Conservation (phyloP, 1,140 invertebrate species). For the Drosophila azteca region DNA sequence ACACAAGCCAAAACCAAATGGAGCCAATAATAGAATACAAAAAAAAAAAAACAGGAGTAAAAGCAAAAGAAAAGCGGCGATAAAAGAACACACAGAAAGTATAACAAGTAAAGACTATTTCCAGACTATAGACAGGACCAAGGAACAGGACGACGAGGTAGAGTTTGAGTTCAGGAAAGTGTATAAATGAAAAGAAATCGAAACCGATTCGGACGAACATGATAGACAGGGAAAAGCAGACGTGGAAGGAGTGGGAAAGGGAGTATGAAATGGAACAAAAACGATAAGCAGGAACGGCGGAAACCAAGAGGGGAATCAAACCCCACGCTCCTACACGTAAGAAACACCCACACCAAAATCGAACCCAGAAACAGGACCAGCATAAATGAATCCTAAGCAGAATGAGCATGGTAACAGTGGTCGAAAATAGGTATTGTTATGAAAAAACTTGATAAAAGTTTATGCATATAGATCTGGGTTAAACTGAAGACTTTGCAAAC, state of each 20-base stretch:
- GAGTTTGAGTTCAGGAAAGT: slow-evolving; percentile 60
- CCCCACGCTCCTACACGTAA: background rate
- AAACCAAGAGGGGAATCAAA: slow-evolving; percentile 8
- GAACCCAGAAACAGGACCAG: slow-evolving; percentile 38
- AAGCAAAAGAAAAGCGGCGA: slow-evolving; percentile 30
- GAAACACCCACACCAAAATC: slow-evolving; percentile 26
- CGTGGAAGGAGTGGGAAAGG: background rate
- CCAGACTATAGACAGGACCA: slow-evolving; percentile 1
- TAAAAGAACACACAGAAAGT: background rate
- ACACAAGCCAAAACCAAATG: slow-evolving; percentile 69
- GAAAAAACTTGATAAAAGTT: too few relatives aligned
- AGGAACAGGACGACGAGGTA: background rate
- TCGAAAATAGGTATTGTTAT: background rate
- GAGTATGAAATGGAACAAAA: slow-evolving; percentile 12
- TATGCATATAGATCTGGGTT: too few relatives aligned
- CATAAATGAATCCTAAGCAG: slow-evolving; percentile 78
- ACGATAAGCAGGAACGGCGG: slow-evolving; percentile 61
- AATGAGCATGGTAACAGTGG: slow-evolving; percentile 34
- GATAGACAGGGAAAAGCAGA: background rate
- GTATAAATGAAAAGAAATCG: slow-evolving; percentile 81
- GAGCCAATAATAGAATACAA: slow-evolving; percentile 74
- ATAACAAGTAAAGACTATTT: slow-evolving; percentile 59
- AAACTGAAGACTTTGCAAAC: too few relatives aligned
- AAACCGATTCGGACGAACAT: slow-evolving; percentile 60
- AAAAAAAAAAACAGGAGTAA: slow-evolving; percentile 17